phyloP scores from a whole-genome alignment of 2,797 vertebrate species.

The Syndactyla subalaris region DNA sequence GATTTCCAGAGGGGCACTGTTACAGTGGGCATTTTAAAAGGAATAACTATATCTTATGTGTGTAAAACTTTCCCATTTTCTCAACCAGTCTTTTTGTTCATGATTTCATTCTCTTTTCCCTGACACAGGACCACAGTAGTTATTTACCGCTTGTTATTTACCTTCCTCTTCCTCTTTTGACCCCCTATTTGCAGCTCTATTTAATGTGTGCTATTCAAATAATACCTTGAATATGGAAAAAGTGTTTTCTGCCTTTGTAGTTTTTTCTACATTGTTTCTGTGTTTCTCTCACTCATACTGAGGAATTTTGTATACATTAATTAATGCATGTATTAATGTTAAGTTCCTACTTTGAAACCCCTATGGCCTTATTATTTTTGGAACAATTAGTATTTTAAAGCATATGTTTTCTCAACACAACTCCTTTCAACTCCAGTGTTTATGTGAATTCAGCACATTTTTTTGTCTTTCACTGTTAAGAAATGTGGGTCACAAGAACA shows the following conservation, averaged over 20 bases:
- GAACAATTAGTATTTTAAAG: conserved; percentile 3
- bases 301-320: not conserved
- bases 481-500: not conserved
- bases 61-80: not conserved
- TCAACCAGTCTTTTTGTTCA: not conserved
- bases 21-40: not conserved
- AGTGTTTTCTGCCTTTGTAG: not conserved
- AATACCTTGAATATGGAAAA: not conserved
- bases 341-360: not conserved
- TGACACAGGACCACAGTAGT: not conserved
- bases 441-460: not conserved
- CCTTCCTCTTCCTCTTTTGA: conserved; percentile 14
- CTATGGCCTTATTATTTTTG: conserved; percentile 22
- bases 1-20: not conserved
- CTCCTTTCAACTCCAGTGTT: not conserved
- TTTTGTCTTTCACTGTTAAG: not conserved
- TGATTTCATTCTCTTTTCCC: not conserved
- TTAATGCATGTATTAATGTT: not conserved
- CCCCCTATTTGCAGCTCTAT: not conserved
- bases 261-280: not conserved
- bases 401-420: not conserved
- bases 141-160: not conserved
- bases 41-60: not conserved
- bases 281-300: not conserved
- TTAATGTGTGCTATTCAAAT: not conserved